Percentiles rank a stretch among this genome's conserved stretches.
Conservation (phyloP, 2,888 invertebrate species). For the Eupithecia abbreviata region DNA sequence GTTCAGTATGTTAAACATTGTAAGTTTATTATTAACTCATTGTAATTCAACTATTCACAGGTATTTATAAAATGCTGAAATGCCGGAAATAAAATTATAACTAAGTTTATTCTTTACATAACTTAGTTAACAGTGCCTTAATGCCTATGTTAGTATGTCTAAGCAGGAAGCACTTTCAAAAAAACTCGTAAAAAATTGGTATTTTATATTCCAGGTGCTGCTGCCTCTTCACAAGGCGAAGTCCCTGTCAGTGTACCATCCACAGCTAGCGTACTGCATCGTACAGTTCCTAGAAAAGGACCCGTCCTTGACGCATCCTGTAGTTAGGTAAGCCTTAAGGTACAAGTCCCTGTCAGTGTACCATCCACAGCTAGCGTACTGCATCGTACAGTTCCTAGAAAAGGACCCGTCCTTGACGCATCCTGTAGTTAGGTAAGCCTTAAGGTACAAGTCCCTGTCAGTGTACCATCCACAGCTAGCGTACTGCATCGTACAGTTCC, state of each 20-base stretch:
- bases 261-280: conserved; percentile 98
- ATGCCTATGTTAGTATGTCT: too few relatives aligned
- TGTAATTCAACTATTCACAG: too few relatives aligned
- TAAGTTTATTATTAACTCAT: too few relatives aligned
- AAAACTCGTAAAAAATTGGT: too few relatives aligned
- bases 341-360: conserved; percentile 95
- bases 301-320: conserved; percentile 96
- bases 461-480: conserved; percentile 99
- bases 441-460: conserved; percentile 96
- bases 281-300: conserved; percentile 99
- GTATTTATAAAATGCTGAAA: not conserved
- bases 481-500: conserved; percentile 99
- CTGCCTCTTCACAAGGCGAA: conserved; percentile 98
- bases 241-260: conserved; percentile 97
- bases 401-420: conserved; percentile 98
- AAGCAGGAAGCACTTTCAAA: too few relatives aligned
- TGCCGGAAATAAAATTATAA: not conserved
- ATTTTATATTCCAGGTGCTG: conserved; percentile 86
- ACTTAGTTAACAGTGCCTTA: too few relatives aligned
- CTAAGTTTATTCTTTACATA: too few relatives aligned
- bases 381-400: conserved; percentile 99
- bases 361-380: conserved; percentile 99
- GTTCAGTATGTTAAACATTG: too few relatives aligned
- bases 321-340: conserved; percentile 86
- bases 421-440: conserved; percentile 93